These are phyloP conservation scores for Phalloptychus januarius DNA, from an alignment of 2,797 vertebrate genomes.

Conservation along the genomic window DNA sequence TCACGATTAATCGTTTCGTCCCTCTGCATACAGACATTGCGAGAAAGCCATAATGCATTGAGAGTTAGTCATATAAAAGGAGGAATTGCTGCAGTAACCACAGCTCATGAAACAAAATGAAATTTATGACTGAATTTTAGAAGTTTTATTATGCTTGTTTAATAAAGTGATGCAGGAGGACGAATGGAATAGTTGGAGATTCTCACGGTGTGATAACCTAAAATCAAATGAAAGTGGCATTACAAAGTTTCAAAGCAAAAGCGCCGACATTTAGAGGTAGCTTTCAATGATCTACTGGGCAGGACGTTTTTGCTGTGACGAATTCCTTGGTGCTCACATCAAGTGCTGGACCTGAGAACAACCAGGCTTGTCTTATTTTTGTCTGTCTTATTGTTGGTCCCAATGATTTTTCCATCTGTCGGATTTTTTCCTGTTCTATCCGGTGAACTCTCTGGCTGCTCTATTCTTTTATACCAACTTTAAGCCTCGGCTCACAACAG, in stretches of 20 bases:
- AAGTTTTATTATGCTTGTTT: not conserved
- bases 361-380: not conserved
- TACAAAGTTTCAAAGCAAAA: not conserved
- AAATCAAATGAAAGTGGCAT: not conserved
- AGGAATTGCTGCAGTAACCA: not conserved
- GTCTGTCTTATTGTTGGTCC: not conserved
- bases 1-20: too few relatives aligned
- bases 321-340: too few relatives aligned
- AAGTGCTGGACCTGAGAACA: too few relatives aligned
- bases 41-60: not conserved
- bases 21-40: not conserved
- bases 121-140: not conserved
- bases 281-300: not conserved
- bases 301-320: not conserved
- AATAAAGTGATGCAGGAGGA: not conserved
- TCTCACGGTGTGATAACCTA: not conserved
- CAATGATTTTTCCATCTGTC: not conserved
- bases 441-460: not conserved
- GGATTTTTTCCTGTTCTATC: not conserved
- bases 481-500: not conserved
- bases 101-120: not conserved
- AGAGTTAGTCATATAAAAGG: not conserved
- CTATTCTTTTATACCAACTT: not conserved
- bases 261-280: not conserved
- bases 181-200: not conserved